A percentile compares a stretch with the other conserved stretches of the same genome.
phyloP scores from a whole-genome alignment of 2,888 invertebrate species.

The Drosophila anomalata region DNA sequence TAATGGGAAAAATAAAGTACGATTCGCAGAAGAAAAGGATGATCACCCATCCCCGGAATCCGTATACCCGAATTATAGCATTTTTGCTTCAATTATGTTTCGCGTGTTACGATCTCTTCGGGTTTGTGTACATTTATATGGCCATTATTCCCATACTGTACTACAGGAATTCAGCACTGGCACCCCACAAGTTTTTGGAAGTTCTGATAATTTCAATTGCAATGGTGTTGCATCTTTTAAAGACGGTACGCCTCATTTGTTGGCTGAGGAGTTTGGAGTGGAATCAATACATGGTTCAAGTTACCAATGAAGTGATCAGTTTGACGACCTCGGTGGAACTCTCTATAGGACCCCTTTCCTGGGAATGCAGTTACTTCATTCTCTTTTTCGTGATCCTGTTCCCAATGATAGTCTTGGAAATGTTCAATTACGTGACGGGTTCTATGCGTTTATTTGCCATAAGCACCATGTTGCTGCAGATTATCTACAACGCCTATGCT shows the following conservation, averaged over 20 bases:
- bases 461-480: conserved; percentile 1
- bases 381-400: neutral
- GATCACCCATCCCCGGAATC: neutral
- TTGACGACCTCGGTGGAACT: neutral
- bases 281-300: conserved; percentile 11
- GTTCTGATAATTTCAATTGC: neutral
- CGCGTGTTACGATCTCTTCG: neutral
- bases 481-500: conserved; percentile 14
- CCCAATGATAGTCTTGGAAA: neutral
- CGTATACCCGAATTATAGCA: conserved; percentile 1
- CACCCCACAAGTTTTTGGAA: neutral
- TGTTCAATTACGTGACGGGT: neutral
- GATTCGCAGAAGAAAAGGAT: neutral
- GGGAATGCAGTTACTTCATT: neutral
- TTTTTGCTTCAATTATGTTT: neutral
- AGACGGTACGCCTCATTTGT: neutral
- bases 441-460: neutral
- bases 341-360: neutral
- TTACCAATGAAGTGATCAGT: conserved; percentile 13
- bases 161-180: fast-evolving
- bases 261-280: neutral
- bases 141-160: fast-evolving
- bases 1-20: conserved; percentile 26
- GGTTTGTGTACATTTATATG: fast-evolving
- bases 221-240: neutral